These are phyloP conservation scores for Heterotilapia buettikoferi DNA, from an alignment of 2,113 vertebrate genomes.

Conservation along the genomic window DNA sequence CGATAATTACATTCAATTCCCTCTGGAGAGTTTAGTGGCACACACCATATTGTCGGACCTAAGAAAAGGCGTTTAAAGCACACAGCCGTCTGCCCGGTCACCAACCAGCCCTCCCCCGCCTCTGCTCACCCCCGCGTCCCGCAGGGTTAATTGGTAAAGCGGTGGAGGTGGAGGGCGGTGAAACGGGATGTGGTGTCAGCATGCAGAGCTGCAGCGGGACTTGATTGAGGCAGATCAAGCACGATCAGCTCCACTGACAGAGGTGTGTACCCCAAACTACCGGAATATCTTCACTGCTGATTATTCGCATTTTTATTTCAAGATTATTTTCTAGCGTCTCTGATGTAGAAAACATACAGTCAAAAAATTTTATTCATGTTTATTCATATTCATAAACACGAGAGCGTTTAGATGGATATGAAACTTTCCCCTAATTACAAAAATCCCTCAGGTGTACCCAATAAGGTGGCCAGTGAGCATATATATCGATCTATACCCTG, in stretches of 20 bases:
- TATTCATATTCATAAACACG: not conserved
- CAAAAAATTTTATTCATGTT: not conserved
- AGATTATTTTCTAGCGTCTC: not conserved
- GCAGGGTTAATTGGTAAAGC: slow-evolving; percentile 22
- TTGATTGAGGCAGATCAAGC: not conserved
- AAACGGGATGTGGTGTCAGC: not conserved
- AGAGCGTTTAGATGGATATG: not conserved
- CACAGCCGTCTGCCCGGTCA: slow-evolving; percentile 55
- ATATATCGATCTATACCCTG: not conserved
- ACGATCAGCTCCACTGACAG: not conserved
- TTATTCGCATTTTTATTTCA: not conserved
- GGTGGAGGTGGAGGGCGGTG: not conserved
- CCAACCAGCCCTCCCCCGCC: not conserved
- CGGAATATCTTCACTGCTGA: not conserved
- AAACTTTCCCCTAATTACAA: not conserved
- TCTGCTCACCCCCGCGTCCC: slow-evolving; percentile 3
- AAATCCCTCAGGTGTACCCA: not conserved
- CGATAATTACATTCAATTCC: slow-evolving; percentile 71
- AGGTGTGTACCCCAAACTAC: not conserved
- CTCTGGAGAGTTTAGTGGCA: slow-evolving; percentile 66
- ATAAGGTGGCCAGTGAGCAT: not conserved
- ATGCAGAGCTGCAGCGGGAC: not conserved
- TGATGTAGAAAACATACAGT: not conserved
- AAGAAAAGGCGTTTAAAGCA: slow-evolving; percentile 67
- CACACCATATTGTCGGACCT: slow-evolving; percentile 64